These are phyloP conservation scores for Elegia similella DNA, from an alignment of 2,888 invertebrate species.

Conservation along the genomic window DNA sequence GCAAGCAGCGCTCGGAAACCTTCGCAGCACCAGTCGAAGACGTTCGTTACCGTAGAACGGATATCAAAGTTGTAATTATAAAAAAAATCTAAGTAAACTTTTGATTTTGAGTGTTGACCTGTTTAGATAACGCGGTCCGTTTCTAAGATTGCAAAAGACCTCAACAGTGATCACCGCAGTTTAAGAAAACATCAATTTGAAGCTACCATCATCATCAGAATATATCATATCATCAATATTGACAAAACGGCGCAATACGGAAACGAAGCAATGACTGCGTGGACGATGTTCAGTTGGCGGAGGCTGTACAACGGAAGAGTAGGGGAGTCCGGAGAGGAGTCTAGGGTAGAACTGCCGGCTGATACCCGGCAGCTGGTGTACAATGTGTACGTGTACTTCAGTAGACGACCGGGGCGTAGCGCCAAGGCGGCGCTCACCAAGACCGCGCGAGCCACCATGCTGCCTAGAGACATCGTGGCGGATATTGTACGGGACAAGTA, in stretches of 20 bases:
- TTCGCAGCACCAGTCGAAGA: conserved; percentile 55
- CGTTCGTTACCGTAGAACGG: conserved; percentile 56
- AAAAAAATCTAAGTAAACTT: background rate
- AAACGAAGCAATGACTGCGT: conserved; percentile 76
- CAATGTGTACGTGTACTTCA: conserved; percentile 74
- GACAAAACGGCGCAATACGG: conserved; percentile 77
- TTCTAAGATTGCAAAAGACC: background rate
- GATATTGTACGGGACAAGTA: conserved; percentile 72
- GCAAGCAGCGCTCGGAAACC: conserved; percentile 50
- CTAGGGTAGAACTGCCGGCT: conserved; percentile 62
- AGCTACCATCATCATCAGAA: background rate
- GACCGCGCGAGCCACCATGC: conserved; percentile 72
- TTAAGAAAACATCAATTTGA: conserved; percentile 11
- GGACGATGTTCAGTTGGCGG: conserved; percentile 79
- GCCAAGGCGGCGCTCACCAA: conserved; percentile 65
- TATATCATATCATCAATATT: background rate
- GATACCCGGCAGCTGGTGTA: conserved; percentile 73
- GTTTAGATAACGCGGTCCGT: background rate
- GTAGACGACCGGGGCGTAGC: conserved; percentile 64
- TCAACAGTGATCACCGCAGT: background rate
- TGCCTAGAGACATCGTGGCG: conserved; percentile 70
- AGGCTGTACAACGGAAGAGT: conserved; percentile 63
- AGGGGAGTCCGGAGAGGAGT: conserved; percentile 56
- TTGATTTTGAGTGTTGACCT: background rate
- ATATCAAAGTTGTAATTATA: conserved; percentile 34